Percentiles rank a stretch among this genome's conserved stretches.
phyloP scores from a whole-genome alignment of 2,888 invertebrate genomes.

The Anthrax anthrax region DNA sequence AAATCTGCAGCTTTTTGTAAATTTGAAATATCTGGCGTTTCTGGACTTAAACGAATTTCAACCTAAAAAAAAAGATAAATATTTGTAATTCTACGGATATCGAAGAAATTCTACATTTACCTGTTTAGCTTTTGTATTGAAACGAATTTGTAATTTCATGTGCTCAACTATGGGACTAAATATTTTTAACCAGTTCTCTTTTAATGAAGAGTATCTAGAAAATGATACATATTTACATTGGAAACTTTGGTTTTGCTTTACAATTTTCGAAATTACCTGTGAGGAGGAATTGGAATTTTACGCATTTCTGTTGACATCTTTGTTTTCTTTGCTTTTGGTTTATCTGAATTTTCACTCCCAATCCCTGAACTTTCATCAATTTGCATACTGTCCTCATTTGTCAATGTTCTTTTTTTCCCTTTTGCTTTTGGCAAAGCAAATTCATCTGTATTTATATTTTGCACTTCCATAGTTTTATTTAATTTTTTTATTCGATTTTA shows the following conservation, averaged over 20 bases:
- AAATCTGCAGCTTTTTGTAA: slow-evolving; percentile 98
- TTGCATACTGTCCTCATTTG: slow-evolving; percentile 45
- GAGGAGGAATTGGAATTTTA: slow-evolving; percentile 79
- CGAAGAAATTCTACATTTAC: slow-evolving; percentile 42
- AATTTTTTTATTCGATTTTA: neutral
- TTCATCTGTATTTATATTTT: slow-evolving; percentile 25
- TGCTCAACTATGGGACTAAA: slow-evolving; percentile 94
- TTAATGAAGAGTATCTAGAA: slow-evolving; percentile 73
- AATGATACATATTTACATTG: neutral
- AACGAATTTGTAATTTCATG: slow-evolving; percentile 81
- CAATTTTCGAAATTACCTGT: slow-evolving; percentile 42
- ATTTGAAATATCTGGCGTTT: slow-evolving; percentile 65
- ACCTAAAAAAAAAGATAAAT: too few relatives aligned
- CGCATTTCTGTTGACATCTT: slow-evolving; percentile 45
- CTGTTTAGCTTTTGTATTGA: slow-evolving; percentile 79
- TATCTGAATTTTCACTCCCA: slow-evolving; percentile 35
- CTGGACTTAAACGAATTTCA: slow-evolving; percentile 32
- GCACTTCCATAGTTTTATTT: slow-evolving; percentile 19
- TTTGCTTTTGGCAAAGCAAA: slow-evolving; percentile 13
- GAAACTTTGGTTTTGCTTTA: too few relatives aligned
- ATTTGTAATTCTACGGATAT: too few relatives aligned
- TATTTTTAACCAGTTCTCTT: slow-evolving; percentile 94
- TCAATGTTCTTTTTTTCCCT: slow-evolving; percentile 23
- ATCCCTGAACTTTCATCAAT: slow-evolving; percentile 52
- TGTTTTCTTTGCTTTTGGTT: slow-evolving; percentile 36